Evolutionary conservation across 30 jellyfish, hydroid and myxozoan species (phyloP), one percentile per base, ranked within the genome.

Genomic region (Hydra vulgaris): DNA sequence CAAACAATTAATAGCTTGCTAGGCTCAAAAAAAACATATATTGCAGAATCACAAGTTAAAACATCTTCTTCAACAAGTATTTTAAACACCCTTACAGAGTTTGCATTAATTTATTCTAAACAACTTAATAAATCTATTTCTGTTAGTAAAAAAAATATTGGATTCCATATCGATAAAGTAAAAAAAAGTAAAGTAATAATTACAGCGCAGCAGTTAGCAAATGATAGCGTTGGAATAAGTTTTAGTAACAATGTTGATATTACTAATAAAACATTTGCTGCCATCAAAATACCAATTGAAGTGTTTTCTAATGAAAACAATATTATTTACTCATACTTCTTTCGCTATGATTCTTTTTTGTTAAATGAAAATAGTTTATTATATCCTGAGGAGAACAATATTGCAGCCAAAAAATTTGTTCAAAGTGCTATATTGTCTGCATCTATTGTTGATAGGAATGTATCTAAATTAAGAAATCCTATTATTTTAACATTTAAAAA

Each of bases 371-470:
- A 70, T 16, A 12, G 53, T 15, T 17, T 78, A 21, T 25, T 53
- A n/a, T n/a, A 18, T 17, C 25, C 21, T 25, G 54, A 22, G 0
- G 7, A 19, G 19, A 54, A 15, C 54, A 19, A n/a, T 19, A 4
- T 1, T 12, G 25, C n/a, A 23, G 69, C 23, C 8, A 40, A 40
- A 40, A 40, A 40, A 12, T 40, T 40, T 40, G 84, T 94, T 17
- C 84, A 88, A 82, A 87, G 96, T 70, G 81, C 79, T 15, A 78
- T 87, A 18, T 74, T 94, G 73, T 81, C 96, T 1, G 99, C 91
- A 0, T 20, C 99, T 1, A 25, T 94, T 21, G 95, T 91, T 7
- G 81, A 70, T 23, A 27, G 54, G 54, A 81, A 25, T 19, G 54
- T 94, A 68, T 21, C 25, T 22, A 87, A 94, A 74, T 73, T 94